Conservation (phyloP, 2,797 vertebrate species). For the Leontocebus nigricollis region DNA sequence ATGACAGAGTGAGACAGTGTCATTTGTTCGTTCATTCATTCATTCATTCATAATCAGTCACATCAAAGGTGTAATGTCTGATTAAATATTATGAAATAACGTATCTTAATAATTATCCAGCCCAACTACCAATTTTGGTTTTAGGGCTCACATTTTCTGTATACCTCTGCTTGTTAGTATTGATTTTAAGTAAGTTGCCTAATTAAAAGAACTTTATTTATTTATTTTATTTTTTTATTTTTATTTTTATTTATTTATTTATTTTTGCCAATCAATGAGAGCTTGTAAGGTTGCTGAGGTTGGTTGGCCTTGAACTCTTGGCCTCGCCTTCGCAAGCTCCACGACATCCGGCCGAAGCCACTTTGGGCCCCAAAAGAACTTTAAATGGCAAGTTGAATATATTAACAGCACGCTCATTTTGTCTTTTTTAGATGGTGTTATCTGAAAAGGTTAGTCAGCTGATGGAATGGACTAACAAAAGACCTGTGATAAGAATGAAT, state of each 20-base stretch:
- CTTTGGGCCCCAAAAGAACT: no score
- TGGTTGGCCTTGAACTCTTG: no score
- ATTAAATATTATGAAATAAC: constrained; percentile 27
- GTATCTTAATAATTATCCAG: constrained; percentile 26
- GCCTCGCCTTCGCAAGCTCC: no score
- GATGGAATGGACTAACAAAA: constrained; percentile 96
- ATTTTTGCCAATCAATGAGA: no score
- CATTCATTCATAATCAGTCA: neutral
- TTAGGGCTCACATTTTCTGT: constrained; percentile 4
- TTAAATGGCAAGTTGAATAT: constrained; percentile 38
- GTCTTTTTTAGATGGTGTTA: constrained; percentile 89
- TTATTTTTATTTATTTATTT: no score
- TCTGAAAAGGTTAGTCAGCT: constrained; percentile 96
- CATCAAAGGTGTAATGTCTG: neutral
- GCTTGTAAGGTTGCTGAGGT: no score
- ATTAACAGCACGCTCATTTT: constrained; percentile 29
- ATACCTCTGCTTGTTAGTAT: constrained; percentile 11
- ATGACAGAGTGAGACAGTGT: neutral
- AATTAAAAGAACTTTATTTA: constrained; percentile 18
- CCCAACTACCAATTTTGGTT: constrained; percentile 28
- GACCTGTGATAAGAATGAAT: constrained; percentile 95
- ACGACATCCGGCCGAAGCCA: no score
- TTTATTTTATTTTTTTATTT: no score
- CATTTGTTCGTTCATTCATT: no score
- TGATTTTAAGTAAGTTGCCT: constrained; percentile 30